Conservation (phyloP, 2,113 vertebrate genomes). For the Ellobius talpinus region DNA sequence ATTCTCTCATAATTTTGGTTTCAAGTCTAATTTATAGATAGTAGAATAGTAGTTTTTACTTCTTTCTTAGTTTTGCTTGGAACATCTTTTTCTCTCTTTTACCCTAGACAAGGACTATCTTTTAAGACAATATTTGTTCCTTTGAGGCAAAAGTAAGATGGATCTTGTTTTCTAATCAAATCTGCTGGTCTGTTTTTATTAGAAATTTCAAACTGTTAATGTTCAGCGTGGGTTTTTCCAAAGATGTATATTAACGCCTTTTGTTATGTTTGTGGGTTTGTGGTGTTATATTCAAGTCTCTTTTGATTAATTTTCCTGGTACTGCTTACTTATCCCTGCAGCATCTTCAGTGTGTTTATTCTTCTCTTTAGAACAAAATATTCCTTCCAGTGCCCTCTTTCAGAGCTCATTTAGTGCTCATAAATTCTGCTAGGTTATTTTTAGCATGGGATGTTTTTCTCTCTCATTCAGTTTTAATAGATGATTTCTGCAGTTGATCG, state of each 20-base stretch:
- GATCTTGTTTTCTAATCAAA: neutral
- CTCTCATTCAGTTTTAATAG: neutral
- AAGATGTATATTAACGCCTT: neutral
- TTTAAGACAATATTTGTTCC: neutral
- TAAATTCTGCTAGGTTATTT: neutral
- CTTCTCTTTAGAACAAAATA: neutral
- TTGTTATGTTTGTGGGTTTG: neutral
- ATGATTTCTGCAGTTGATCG: neutral
- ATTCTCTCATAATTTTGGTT: neutral
- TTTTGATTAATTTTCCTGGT: neutral
- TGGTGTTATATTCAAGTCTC: neutral
- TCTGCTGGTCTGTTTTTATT: neutral
- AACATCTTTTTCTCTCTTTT: neutral
- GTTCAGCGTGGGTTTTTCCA: neutral
- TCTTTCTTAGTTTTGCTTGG: neutral
- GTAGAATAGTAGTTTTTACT: neutral
- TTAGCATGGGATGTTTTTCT: neutral
- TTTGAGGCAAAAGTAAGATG: neutral
- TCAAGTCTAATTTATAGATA: neutral
- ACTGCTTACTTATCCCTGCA: neutral
- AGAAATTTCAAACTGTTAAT: neutral
- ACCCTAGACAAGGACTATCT: neutral
- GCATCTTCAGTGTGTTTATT: neutral
- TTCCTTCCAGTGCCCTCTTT: neutral
- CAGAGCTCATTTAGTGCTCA: neutral